Conservation (phyloP, 2,797 vertebrate genomes). For the Semotilus atromaculatus region DNA sequence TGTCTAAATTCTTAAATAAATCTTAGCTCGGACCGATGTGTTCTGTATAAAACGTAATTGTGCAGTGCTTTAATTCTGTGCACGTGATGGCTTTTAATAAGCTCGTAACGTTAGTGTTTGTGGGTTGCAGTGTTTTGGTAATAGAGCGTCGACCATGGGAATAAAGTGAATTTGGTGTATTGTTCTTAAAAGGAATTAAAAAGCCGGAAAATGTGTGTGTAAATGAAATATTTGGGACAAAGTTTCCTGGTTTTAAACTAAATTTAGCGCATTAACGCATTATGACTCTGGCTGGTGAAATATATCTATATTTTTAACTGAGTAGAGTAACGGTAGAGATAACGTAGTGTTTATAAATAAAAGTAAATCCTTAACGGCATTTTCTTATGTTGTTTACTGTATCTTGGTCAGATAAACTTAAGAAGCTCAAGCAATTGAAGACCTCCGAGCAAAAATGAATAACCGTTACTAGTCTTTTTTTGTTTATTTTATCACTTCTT, state of each 20-base stretch:
- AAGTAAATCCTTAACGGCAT: background rate
- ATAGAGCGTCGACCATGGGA: slow-evolving; percentile 48
- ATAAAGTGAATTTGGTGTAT: background rate
- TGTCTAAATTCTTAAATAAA: background rate
- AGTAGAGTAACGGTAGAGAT: background rate
- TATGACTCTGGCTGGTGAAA: background rate
- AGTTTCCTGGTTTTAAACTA: background rate
- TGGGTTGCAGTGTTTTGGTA: slow-evolving; percentile 32
- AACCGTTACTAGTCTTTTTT: background rate
- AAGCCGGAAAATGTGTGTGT: background rate
- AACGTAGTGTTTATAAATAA: background rate
- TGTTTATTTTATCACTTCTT: background rate
- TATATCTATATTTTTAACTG: background rate
- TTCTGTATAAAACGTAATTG: background rate
- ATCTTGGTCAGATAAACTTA: background rate
- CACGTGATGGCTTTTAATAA: slow-evolving; percentile 20
- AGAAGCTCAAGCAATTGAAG: background rate
- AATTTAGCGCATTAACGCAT: background rate
- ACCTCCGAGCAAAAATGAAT: background rate
- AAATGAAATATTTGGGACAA: background rate
- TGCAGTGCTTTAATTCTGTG: background rate
- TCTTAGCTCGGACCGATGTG: background rate
- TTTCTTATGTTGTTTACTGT: background rate
- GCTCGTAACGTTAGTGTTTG: slow-evolving; percentile 8
- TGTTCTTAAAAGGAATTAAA: background rate